Base-by-base conservation (phyloP, 2,888 invertebrate genomes). In the Gryllus longicercus region DNA sequence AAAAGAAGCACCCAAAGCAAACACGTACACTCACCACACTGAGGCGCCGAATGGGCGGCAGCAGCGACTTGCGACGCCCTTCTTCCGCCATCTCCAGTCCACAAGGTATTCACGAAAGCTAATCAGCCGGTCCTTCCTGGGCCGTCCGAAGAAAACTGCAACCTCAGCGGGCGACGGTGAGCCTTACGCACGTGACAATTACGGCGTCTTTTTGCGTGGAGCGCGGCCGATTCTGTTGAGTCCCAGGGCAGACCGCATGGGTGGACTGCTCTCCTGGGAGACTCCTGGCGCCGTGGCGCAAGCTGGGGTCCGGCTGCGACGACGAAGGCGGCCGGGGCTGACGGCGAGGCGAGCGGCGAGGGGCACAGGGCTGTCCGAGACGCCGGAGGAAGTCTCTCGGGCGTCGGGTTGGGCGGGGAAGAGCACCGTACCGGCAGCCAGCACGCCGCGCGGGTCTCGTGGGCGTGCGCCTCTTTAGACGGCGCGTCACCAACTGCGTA, bases 211-310 rank as follows among this genome's bases (percentile, higher is more conserved):
- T 63, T 63, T 63, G n/a, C 63, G 63, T n/a, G 63, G 63, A 63
- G 63, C 14, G 63, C 63, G 63, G 63, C 63, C 63, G 63, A 63
- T 63, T 63, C 63, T 63, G 63, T 63, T 63, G 16, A 63, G 63
- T n/a, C n/a, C 16, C 5, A 63, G 63, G 16, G 63, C 63, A 14
- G 63, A 63, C 16, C n/a, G n/a, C 63, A 63, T 63, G 63, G 63
- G n/a, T 14, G 63, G 63, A 14, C 63, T 63, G n/a, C 63, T 14
- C 16, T n/a, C 63, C 16, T 18, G 63, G n/a, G 63, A 14, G 63
- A 63, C 5, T 63, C 16, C 10, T 63, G 63, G 63, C 63, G 63
- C n/a, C 63, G 63, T 63, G 16, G 63, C 16, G 63, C 63, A n/a
- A n/a, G 2, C 16, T 18, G 16, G 63, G 38, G 38, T 38, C 38